Evolutionary conservation across 2,113 vertebrate species (phyloP).

Genomic region (Glaucidium brasilianum): DNA sequence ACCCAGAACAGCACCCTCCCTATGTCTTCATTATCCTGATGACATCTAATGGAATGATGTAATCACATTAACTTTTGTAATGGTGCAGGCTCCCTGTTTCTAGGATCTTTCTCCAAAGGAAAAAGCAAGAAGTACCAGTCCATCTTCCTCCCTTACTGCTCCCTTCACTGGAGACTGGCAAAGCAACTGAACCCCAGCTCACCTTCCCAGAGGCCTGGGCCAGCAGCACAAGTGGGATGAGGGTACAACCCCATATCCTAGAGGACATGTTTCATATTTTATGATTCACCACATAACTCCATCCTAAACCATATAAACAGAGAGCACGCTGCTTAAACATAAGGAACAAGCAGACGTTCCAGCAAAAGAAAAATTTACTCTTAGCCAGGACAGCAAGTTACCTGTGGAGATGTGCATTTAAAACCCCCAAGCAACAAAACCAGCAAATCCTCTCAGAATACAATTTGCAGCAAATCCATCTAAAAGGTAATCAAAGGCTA

Average conservation of each 20-base stretch:
- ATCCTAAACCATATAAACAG: background rate
- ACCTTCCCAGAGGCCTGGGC: background rate
- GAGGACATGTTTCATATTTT: accelerated
- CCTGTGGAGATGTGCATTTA: accelerated
- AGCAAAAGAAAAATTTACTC: background rate
- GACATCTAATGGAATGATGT: too few species aligned
- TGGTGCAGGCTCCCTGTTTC: background rate
- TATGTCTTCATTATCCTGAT: accelerated
- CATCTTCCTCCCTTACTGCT: background rate
- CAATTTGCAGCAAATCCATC: background rate
- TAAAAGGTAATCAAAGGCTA: background rate
- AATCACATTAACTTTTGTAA: too few species aligned
- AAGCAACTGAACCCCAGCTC: background rate
- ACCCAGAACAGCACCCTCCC: background rate
- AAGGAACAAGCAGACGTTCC: background rate
- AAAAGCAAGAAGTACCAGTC: background rate
- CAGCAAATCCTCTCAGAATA: background rate
- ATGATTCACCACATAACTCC: accelerated
- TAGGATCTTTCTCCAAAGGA: background rate
- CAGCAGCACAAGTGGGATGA: background rate
- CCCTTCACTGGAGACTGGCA: accelerated
- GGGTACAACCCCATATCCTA: background rate
- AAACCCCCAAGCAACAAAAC: background rate
- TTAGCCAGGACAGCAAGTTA: background rate
- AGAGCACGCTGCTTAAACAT: background rate